Evolutionary conservation across 2,113 vertebrate genomes (phyloP), one percentile per base, ranked within the genome.

Genomic region (Hyperoodon ampullatus): DNA sequence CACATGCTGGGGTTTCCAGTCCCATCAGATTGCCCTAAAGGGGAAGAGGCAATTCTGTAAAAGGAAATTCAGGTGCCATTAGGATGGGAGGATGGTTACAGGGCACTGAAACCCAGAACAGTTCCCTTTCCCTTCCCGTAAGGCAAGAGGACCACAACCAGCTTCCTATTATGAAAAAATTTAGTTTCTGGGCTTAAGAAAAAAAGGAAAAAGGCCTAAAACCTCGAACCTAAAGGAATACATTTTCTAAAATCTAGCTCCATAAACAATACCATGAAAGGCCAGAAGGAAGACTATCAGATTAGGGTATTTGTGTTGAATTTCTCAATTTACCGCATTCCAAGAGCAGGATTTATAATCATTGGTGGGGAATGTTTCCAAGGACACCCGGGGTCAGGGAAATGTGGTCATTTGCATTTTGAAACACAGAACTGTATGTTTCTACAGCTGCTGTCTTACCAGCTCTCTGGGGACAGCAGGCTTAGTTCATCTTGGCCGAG

Each of bases 291-390:
- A 68, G 61, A 60, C 35, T 16, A 82, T 61, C 63, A 2, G 66
- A n/a, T 47, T 5, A 39, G 72, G 42, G 50, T 16, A 1, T 88
- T 81, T 88, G 85, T 47, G 55, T 78, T 82, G 44, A 26, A 9
- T 58, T 70, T 89, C 92, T 86, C 89, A 71, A 19, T 39, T 89
- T 30, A 21, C 86, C 61, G 53, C 95, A 65, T 93, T 63, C 94
- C 78, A 2, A 87, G 94, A 75, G 74, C 58, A 50, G 70, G 42
- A 30, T 35, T 55, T 47, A 18, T 4, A 19, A 47, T 83, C 74
- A 21, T 5, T 11, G 47, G 44, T 3, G 5, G 61, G 93, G 96
- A 58, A 58, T 80, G 90, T 77, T 18, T 39, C 60, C n/a, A 83
- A 70, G 72, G 65, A 74, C 35, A 58, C 33, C 16, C 3, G 0